Base-by-base conservation (phyloP, 2,113 vertebrate species). In the Centropus bengalensis region DNA sequence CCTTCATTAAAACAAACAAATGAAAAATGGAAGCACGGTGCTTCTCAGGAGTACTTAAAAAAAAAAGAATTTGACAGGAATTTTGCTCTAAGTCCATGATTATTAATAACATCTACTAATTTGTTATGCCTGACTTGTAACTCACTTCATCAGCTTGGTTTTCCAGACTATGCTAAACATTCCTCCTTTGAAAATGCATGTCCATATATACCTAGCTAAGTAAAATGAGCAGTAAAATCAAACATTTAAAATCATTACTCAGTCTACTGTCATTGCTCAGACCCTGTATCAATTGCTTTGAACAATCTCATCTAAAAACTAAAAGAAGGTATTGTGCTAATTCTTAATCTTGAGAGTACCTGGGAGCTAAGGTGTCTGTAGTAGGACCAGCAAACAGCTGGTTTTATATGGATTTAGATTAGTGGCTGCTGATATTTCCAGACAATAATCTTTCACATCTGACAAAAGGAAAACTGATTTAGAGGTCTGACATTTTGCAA, bases 401-500 rank as follows among this genome's bases (percentile, higher is more conserved):
- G n/a, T n/a, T n/a, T n/a, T n/a, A n/a, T n/a, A 28, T 70, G 70
- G 54, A 75, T 87, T 92, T 69, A 76, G 45, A 45, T 85, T 66
- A 85, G 49, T 54, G 36, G n/a, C 62, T 89, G 52, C 45, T 85
- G 42, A 45, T 89, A 63, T 80, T 93, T 91, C 52, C 36, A 68
- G 87, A 63, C n/a, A 87, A 71, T 87, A 66, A 76, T 70, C 63
- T 87, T 87, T 94, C 32, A 24, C 77, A 77, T 69, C 63, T 59
- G 87, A 77, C 51, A 79, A 70, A 73, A 75, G 20, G 42, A 45
- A 94, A 94, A 85, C 70, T 74, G 86, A 85, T 92, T 84, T 94
- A 66, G 28, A 55, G 80, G 78, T 79, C 67, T 86, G 89, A 85
- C 42, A 77, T 89, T 93, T 94, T 89, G 71, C n/a, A 94, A 92